phyloP scores from a whole-genome alignment of 2,888 invertebrate species.

The Elgonia sp. region DNA sequence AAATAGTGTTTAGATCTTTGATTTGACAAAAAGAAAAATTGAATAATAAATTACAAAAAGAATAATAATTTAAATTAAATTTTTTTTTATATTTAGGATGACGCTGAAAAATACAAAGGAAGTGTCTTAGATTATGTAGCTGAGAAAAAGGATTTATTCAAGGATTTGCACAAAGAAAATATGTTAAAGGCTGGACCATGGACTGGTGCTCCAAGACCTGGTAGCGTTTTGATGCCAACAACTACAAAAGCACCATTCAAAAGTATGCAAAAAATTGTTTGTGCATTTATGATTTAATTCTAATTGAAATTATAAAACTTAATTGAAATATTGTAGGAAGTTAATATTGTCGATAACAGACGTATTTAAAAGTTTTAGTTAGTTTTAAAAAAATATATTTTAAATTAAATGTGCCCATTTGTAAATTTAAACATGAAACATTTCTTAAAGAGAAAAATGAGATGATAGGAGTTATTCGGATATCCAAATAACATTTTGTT shows the following conservation, averaged over 20 bases:
- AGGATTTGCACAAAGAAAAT: constrained; percentile 90
- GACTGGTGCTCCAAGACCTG: constrained; percentile 87
- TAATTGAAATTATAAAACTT: not conserved
- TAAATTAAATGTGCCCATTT: no score
- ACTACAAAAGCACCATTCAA: constrained; percentile 86
- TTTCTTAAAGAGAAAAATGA: no score
- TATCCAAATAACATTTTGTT: no score
- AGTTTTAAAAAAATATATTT: no score
- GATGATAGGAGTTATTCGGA: no score
- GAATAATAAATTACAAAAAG: constrained; percentile 6
- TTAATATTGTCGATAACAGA: no score
- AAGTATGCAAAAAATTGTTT: constrained; percentile 76
- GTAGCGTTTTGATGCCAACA: constrained; percentile 84
- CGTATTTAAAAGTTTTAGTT: no score
- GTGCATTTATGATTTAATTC: not conserved
- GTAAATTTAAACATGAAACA: no score
- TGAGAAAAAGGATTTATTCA: constrained; percentile 86
- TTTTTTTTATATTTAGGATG: constrained; percentile 79
- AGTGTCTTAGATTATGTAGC: constrained; percentile 89
- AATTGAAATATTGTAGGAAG: no score
- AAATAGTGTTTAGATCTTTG: no score
- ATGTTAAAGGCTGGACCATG: constrained; percentile 91
- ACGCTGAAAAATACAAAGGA: constrained; percentile 78
- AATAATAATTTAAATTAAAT: not conserved
- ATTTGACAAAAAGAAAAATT: no score